Evolutionary conservation across 2,113 vertebrate genomes (phyloP).

Genomic region (Toxostoma redivivum): DNA sequence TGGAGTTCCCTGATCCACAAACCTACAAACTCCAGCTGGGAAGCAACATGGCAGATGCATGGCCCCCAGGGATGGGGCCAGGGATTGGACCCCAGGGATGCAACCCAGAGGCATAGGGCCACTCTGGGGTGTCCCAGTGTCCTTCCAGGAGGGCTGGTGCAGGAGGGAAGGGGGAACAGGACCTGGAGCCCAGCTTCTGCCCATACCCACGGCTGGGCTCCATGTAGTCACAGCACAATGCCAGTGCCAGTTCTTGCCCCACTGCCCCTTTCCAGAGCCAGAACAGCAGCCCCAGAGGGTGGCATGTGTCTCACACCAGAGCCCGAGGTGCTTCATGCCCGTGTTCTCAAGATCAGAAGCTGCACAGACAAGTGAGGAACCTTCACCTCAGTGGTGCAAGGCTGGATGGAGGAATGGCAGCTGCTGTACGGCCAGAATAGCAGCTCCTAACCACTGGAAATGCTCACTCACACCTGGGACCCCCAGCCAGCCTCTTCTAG

Average conservation of each 20-base stretch:
- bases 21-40: background rate
- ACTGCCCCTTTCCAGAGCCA: background rate
- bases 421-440: accelerated
- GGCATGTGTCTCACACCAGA: accelerated
- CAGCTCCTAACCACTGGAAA: accelerated
- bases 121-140: background rate
- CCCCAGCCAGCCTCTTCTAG: background rate
- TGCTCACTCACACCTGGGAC: background rate
- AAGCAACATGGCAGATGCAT: accelerated
- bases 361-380: background rate
- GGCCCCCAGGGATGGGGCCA: too few species aligned
- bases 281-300: background rate
- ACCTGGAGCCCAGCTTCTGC: accelerated
- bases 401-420: background rate
- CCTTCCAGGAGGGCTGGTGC: background rate
- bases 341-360: background rate
- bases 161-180: background rate
- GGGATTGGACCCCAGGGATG: accelerated
- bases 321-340: background rate
- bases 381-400: accelerated
- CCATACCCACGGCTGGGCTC: background rate
- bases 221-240: accelerated
- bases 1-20: accelerated
- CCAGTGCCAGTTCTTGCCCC: background rate
- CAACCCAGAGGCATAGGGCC: accelerated